Evolutionary conservation across 2,797 vertebrate genomes (phyloP), one percentile per base, ranked within the genome.

Genomic region (Adelosebastes latens): DNA sequence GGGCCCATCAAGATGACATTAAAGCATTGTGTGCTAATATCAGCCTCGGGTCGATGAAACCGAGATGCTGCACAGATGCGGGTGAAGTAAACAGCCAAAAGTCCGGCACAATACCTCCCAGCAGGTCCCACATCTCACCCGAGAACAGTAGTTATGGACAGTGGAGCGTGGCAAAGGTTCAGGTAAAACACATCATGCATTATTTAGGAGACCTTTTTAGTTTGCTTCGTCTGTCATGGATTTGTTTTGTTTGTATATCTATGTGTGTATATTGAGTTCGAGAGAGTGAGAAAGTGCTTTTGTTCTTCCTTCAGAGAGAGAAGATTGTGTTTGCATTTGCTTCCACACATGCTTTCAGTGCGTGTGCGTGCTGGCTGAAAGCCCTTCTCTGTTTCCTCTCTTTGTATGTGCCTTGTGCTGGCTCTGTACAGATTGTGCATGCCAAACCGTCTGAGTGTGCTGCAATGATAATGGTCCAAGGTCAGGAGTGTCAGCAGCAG

Each of bases 401-500:
- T 80, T 69, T 89, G 84, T 87, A 73, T 63, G 80, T 82, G 80
- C 65, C 69, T 81, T 83, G 79, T 82, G 62, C 62, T 49, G 66
- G 77, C 80, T 73, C 52, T 36, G 74, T 79, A 68, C 82, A 73
- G 89, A 83, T 70, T 83, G 88, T 83, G 87, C 86, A 83, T 85
- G 88, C 85, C 83, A 87, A 79, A 73, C 82, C 14, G 55, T 80
- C 83, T 88, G 89, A 80, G 79, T 90, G 89, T 77, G 87, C 85
- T 32, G 83, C 87, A 79, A 71, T 85, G 89, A 87, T 92, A 94
- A 94, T 94, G 86, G 90, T 92, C 86, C 89, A 89, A 93, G 92
- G 92, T 94, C 93, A 92, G 85, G 72, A 75, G 85, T 92, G 92
- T 93, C 88, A 81, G 83, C 81, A 27, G 85, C 76, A 87, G 87